Evolutionary conservation across 2,797 vertebrate species (phyloP), one percentile per base, ranked within the genome.

Genomic region (Notoglanidium macrostoma): DNA sequence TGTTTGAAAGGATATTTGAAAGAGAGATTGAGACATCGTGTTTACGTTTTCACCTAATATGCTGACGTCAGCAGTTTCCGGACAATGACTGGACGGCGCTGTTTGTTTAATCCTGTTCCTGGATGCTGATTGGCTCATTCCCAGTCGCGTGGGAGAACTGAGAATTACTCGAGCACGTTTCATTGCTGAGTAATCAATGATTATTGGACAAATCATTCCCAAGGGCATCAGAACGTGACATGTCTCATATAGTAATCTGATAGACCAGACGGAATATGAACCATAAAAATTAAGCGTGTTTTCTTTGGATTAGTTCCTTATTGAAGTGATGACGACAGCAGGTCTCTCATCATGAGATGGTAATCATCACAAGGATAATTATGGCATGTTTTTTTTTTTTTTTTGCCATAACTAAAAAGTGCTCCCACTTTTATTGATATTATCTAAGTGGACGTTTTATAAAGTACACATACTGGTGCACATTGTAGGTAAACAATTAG

Each of bases 141-240:
- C 2, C 15, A 73, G 44, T 29, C 29, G 84, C 57, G 84, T 84
- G 78, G 87, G 87, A 88, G 84, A 68, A 35, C 7, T 29, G 73
- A 29, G 67, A 3, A 15, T 6, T 68, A 9, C 29, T 88, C 1
- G 9, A 23, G 77, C 57, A 49, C 1, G 15, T 83, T 88, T 85
- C 35, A 76, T 61, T 44, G 51, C 84, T 74, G 87, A 88, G 79
- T 86, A 88, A 88, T 83, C 67, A 77, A 73, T 61, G 67, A 57
- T 63, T 46, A 51, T 49, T 59, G 19, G 57, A 78, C 19, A 57
- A 15, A 21, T 83, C 79, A 23, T 51, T 51, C 29, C 49, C 26
- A 14, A 5, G 57, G 19, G 26, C 19, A 23, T 73, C 57, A 46
- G 55, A 44, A 26, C 83, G 23, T 55, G 67, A 74, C 78, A 19